Evolutionary conservation across 2,888 invertebrate species (phyloP).

Genomic region (Eudemis profundana): DNA sequence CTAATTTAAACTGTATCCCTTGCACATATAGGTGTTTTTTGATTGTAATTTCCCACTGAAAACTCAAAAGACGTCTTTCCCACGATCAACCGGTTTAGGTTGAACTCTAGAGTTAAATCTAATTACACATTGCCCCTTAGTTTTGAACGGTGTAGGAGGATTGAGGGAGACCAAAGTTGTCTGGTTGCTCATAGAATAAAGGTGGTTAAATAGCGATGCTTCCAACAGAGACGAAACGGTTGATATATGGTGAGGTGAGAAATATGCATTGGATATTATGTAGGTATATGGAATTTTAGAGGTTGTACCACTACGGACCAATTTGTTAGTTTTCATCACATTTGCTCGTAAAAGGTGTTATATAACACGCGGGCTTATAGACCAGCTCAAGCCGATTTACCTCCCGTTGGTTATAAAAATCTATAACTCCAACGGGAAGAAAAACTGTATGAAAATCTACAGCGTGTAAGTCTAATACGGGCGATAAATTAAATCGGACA

Average conservation of each 20-base stretch:
- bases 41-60: slow-evolving; percentile 19
- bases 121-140: slow-evolving; percentile 9
- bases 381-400: no score
- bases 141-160: not conserved
- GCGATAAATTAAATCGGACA: no score
- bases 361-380: no score
- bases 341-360: no score
- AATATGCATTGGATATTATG: no score
- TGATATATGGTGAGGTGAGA: slow-evolving; percentile 31
- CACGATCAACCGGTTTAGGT: slow-evolving; percentile 18
- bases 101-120: slow-evolving; percentile 22
- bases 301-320: no score
- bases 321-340: no score
- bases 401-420: no score
- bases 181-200: slow-evolving; percentile 30
- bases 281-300: slow-evolving; percentile 19
- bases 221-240: slow-evolving; percentile 26
- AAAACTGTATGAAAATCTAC: no score
- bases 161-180: not conserved
- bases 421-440: no score
- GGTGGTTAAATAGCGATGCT: slow-evolving; percentile 33
- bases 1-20: slow-evolving; percentile 13
- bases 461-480: no score
- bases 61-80: slow-evolving; percentile 31
- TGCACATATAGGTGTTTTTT: slow-evolving; percentile 18